Percentiles rank a stretch among this genome's conserved stretches.
These are phyloP conservation scores for Phycodurus eques DNA, from an alignment of 2,113 vertebrate genomes.

Conservation along the genomic window DNA sequence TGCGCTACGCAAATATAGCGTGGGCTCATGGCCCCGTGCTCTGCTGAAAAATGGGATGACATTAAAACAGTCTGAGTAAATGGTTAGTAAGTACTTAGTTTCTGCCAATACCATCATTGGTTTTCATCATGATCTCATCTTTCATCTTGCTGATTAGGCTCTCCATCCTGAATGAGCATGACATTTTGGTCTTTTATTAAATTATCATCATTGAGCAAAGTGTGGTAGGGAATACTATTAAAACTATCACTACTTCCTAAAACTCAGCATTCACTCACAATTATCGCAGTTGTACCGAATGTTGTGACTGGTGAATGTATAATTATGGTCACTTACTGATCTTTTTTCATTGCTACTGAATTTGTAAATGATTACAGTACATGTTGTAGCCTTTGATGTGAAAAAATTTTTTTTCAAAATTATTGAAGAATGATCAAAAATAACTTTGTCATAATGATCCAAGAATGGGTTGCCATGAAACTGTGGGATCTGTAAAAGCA, in stretches of 20 bases:
- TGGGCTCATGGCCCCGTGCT: no score
- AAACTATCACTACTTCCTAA: not conserved
- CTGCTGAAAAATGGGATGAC: not conserved
- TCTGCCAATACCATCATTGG: not conserved
- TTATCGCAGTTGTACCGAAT: not conserved
- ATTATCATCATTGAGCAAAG: not conserved
- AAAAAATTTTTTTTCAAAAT: conserved; percentile 5
- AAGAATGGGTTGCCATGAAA: conserved; percentile 50
- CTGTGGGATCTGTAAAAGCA: conserved; percentile 31
- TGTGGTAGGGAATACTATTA: not conserved
- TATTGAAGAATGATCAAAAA: conserved; percentile 40
- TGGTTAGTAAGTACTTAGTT: not conserved
- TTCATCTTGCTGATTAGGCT: not conserved
- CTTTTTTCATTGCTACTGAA: not conserved
- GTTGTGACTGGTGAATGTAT: not conserved
- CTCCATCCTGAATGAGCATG: not conserved
- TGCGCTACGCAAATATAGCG: no score
- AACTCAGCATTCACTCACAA: not conserved
- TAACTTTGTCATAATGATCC: conserved; percentile 34
- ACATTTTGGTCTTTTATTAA: not conserved
- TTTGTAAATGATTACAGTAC: conserved; percentile 3
- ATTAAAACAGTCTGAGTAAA: not conserved
- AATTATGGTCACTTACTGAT: not conserved
- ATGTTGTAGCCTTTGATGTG: conserved; percentile 7
- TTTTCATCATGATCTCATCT: not conserved